Evolutionary conservation across 1,140 invertebrate species (phyloP), one percentile per base, ranked within the genome.

Genomic region (Lamellibrachia luymesi): DNA sequence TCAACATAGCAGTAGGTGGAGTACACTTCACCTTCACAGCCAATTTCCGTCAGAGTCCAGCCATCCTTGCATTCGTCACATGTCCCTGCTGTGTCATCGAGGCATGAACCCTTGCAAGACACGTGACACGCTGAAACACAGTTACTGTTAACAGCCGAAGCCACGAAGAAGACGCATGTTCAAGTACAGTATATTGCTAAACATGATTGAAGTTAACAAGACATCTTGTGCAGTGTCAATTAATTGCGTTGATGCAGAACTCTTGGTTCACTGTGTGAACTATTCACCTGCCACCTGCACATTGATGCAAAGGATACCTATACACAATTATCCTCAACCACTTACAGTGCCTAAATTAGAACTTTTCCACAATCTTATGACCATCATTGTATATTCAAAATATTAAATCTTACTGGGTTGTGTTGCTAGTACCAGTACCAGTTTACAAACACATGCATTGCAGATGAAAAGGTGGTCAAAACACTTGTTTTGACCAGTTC

Each of bases 31-130:
- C 96, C 96, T 94, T 96, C 95, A 95, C 99, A 99, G 94, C 97
- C 97, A 91, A 98, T 97, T 2, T 97, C 96, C 93, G 98, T 97
- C 96, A 97, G 25, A 27, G 51, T 95, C 97, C 98, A 99, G 2
- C 99, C 99, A 89, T 97, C 95, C 93, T 97, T 98, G 96, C 99
- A 99, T 89, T 98, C 97, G 10, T 97, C 96, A 96, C 99, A 99
- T 93, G 97, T 98, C 95, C 97, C 98, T 1, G 98, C 97, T 2
- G 98, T 98, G 1, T 97, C 97, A 93, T 97, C 97, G 91, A 97
- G 97, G 95, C 99, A 99, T 6, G 97, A 97, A 1, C 97, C 97
- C 93, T 97, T 97, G 96, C 99, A 99, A 0, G 98, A 97, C 89
- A 96, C 95, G 96, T 99, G 98, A 95, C 99, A 99, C 52, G 97